Evolutionary conservation across 1,140 invertebrate genomes (phyloP).

Genomic region (Trichonephila inaurata): DNA sequence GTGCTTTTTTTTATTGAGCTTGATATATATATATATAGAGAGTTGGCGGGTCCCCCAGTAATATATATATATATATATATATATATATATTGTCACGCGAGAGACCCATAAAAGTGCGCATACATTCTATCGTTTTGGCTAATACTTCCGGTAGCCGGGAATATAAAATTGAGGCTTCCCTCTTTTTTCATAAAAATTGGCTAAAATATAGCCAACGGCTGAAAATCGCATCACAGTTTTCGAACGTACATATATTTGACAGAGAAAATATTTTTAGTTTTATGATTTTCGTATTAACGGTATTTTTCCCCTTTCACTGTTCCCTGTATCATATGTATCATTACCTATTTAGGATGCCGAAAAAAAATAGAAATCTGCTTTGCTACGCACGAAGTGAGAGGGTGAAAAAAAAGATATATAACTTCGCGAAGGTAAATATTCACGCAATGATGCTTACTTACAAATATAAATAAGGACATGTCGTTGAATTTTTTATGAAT

Average conservation of each 20-base stretch:
- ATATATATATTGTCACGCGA: no score
- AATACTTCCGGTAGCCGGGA: conserved; percentile 58
- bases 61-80: no score
- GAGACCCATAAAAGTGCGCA: background rate
- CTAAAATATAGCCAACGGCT: conserved; percentile 34
- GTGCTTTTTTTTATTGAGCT: background rate
- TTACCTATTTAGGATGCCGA: conserved; percentile 49
- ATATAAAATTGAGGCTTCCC: conserved; percentile 9
- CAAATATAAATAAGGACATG: background rate
- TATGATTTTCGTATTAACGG: conserved; percentile 70
- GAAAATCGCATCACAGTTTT: conserved; percentile 64
- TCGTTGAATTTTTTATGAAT: background rate
- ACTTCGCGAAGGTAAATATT: background rate
- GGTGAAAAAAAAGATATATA: background rate
- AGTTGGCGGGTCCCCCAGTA: no score
- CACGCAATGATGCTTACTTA: background rate
- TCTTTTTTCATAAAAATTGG: conserved; percentile 52
- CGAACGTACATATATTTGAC: conserved; percentile 44
- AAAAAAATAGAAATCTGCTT: background rate
- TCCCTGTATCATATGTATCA: conserved; percentile 43
- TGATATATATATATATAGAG: no score
- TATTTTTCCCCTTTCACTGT: background rate
- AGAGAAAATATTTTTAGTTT: conserved; percentile 27
- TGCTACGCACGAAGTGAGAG: background rate
- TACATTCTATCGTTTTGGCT: conserved; percentile 38